These are phyloP conservation scores for Coreius guichenoti DNA, from an alignment of 2,797 vertebrate genomes.

Conservation along the genomic window DNA sequence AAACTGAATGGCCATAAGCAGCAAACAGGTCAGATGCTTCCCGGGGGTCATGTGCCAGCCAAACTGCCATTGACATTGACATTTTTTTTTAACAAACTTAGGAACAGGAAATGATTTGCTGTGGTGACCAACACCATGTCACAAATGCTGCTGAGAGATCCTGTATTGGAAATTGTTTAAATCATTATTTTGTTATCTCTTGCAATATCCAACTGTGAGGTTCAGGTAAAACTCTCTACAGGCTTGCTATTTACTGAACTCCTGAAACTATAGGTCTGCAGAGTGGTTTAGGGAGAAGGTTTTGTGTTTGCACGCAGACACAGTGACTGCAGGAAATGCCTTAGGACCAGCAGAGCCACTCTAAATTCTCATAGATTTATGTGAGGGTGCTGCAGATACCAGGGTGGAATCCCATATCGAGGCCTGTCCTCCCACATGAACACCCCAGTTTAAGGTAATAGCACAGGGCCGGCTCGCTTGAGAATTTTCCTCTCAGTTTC, in stretches of 20 bases:
- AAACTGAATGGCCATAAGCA: neutral
- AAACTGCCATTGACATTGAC: neutral
- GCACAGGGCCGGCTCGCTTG: conserved; percentile 14
- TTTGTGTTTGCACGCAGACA: conserved; percentile 37
- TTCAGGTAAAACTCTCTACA: conserved; percentile 7
- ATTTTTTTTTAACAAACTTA: neutral
- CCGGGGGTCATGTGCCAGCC: neutral
- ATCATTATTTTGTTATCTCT: neutral
- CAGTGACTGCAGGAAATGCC: conserved; percentile 49
- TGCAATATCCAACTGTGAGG: neutral
- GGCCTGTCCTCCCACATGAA: conserved; percentile 37
- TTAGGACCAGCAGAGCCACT: conserved; percentile 46
- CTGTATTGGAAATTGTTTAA: neutral
- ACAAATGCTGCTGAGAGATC: neutral
- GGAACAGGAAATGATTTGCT: neutral
- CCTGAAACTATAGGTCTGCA: conserved; percentile 42
- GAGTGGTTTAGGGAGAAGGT: conserved; percentile 20
- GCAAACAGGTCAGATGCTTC: neutral
- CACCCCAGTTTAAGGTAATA: conserved; percentile 49
- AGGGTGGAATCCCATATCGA: conserved; percentile 46
- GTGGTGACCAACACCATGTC: neutral
- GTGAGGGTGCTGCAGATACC: conserved; percentile 39
- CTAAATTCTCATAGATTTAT: conserved; percentile 57
- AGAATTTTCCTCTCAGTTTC: conserved; percentile 37
- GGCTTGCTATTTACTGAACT: neutral